These are phyloP conservation scores for Gracilinanus agilis DNA, from an alignment of 2,113 vertebrate genomes.

Conservation along the genomic window DNA sequence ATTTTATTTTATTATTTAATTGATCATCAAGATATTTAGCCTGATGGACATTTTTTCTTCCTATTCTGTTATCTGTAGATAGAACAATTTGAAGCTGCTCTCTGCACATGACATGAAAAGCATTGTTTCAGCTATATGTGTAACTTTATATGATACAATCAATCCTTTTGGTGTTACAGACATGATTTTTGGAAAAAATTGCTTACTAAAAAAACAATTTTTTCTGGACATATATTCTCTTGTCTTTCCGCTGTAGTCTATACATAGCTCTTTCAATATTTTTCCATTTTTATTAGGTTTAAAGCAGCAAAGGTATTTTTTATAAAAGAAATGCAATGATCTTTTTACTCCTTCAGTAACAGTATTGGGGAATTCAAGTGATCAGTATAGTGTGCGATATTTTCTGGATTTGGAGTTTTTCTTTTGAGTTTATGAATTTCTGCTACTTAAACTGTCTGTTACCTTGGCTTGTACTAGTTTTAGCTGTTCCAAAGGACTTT, in stretches of 20 bases:
- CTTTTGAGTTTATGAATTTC: neutral
- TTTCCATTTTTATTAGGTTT: neutral
- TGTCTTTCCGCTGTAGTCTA: neutral
- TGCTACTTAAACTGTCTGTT: neutral
- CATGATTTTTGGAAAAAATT: neutral
- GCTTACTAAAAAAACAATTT: neutral
- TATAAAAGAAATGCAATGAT: neutral
- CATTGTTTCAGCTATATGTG: neutral
- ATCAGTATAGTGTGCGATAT: neutral
- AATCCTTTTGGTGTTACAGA: neutral
- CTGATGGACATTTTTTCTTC: neutral
- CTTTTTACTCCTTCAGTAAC: neutral
- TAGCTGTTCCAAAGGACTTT: neutral
- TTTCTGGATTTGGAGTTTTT: neutral
- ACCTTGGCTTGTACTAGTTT: neutral
- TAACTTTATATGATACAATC: neutral
- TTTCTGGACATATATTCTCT: neutral
- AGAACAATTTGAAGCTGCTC: neutral
- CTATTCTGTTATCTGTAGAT: neutral
- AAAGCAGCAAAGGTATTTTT: neutral
- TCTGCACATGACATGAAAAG: neutral
- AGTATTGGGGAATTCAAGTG: neutral
- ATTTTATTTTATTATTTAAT: neutral
- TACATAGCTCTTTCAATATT: neutral
- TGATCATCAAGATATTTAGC: neutral